phyloP scores from a whole-genome alignment of 2,888 invertebrate species.

The Apamea crenata region DNA sequence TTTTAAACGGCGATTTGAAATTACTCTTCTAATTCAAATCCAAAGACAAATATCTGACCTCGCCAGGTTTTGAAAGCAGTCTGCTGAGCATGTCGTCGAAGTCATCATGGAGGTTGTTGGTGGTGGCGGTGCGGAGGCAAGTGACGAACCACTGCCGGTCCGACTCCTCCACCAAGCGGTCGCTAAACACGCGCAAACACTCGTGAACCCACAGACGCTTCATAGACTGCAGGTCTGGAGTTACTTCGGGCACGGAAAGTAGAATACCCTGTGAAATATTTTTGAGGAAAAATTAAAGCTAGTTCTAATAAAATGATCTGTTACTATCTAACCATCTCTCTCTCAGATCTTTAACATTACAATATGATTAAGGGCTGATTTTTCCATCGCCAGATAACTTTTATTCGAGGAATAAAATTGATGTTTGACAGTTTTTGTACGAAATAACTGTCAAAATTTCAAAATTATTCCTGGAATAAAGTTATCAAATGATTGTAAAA shows the following conservation, averaged over 20 bases:
- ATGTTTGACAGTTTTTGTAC: too few relatives aligned
- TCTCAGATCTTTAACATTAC: neutral
- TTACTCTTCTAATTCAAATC: slow-evolving; percentile 4
- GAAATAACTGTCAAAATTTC: too few relatives aligned
- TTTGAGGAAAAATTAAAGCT: neutral
- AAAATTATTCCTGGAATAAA: too few relatives aligned
- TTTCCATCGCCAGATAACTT: too few relatives aligned
- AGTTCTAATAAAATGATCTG: neutral
- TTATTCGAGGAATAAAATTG: too few relatives aligned
- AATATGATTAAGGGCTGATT: neutral
- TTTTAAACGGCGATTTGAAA: neutral
- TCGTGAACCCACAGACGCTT: slow-evolving; percentile 98
- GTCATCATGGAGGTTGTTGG: slow-evolving; percentile 91
- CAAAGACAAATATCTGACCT: slow-evolving; percentile 52
- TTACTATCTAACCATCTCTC: neutral
- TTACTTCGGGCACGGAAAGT: slow-evolving; percentile 97
- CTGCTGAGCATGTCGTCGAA: slow-evolving; percentile 93
- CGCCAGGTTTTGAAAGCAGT: slow-evolving; percentile 81
- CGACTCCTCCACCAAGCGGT: slow-evolving; percentile 95
- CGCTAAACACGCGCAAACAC: slow-evolving; percentile 97
- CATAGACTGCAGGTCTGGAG: slow-evolving; percentile 95
- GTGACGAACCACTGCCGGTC: slow-evolving; percentile 96
- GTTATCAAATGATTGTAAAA: too few relatives aligned
- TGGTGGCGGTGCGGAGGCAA: slow-evolving; percentile 92
- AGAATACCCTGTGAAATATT: slow-evolving; percentile 93